Evolutionary conservation across 2,888 invertebrate species (phyloP), one percentile per base, ranked within the genome.

Genomic region (Epistrophella euchroma): DNA sequence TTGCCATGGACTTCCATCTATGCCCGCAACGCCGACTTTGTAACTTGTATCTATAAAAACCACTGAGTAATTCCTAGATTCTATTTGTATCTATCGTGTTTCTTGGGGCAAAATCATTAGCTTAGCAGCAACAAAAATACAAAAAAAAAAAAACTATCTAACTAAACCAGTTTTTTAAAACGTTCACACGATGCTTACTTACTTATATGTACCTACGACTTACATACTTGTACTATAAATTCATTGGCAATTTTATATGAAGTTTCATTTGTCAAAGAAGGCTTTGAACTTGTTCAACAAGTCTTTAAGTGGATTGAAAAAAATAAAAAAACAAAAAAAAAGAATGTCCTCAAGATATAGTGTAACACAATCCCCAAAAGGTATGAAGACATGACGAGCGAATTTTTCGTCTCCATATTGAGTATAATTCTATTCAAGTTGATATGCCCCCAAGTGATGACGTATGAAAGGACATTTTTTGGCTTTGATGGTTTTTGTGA

Each of bases 201-300:
- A 47, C 11, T 10, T 47, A 11, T 4, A 9, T 4, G 9, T 40
- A 40, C 40, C 17, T 47, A 22, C 5, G 4, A 19, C 15, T 2
- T 32, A 32, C n/a, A 1, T 25, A 17, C 19, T 32, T 47, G 10
- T 47, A 35, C 66, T 66, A 32, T 66, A 47, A 66, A 43, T 66
- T 66, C 40, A 28, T 32, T 66, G 25, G 66, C 32, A 64, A 35
- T 66, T 45, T 52, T 40, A 37, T 68, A 2, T 37, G 50, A 22
- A 37, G 47, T 66, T 60, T 60, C 75, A 60, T 68, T 70, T 76
- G 52, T 56, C 68, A 70, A 68, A 73, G 72, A 70, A 81, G 85
- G 80, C 85, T 85, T 85, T 85, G 85, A 85, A 85, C 85, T 85
- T 85, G 85, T 81, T 81, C 70, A 76, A 73, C 76, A 68, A 81